Evolutionary conservation across 1,140 invertebrate genomes (phyloP).

Genomic region (Chlorops oryzae): DNA sequence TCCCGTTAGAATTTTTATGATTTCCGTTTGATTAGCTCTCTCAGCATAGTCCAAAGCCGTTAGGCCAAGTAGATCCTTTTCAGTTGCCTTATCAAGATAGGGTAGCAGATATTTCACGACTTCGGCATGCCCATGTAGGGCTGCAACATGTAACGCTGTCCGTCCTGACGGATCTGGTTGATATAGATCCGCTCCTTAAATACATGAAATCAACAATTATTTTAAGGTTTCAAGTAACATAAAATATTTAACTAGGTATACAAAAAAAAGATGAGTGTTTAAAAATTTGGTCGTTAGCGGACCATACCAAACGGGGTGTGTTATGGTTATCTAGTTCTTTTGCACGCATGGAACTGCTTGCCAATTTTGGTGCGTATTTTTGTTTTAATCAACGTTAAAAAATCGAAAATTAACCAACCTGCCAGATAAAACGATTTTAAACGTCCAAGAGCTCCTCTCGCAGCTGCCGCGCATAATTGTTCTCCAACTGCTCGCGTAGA

Average conservation of each 20-base stretch:
- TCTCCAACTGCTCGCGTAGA: constrained; percentile 52
- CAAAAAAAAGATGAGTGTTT: no score
- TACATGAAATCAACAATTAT: no score
- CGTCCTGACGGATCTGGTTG: constrained; percentile 55
- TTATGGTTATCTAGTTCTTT: no score
- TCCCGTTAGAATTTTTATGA: constrained; percentile 20
- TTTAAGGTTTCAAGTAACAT: no score
- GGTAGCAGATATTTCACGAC: constrained; percentile 49
- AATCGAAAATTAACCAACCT: no score
- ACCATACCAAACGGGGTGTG: no score
- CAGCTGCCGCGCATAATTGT: constrained; percentile 57
- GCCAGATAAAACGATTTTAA: constrained; percentile 58
- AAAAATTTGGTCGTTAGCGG: no score
- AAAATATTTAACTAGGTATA: no score
- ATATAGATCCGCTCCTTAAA: constrained; percentile 58
- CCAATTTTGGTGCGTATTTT: no score
- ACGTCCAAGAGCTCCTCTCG: constrained; percentile 52
- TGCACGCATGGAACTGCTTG: no score
- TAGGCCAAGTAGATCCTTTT: constrained; percentile 49
- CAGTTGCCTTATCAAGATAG: constrained; percentile 36
- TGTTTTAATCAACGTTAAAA: no score
- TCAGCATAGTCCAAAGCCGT: constrained; percentile 51
- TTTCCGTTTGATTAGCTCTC: constrained; percentile 29
- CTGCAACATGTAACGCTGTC: constrained; percentile 58
- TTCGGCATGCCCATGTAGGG: constrained; percentile 47